These are phyloP conservation scores for Glyptemys insculpta DNA, from an alignment of 2,797 vertebrate species.

Conservation along the genomic window DNA sequence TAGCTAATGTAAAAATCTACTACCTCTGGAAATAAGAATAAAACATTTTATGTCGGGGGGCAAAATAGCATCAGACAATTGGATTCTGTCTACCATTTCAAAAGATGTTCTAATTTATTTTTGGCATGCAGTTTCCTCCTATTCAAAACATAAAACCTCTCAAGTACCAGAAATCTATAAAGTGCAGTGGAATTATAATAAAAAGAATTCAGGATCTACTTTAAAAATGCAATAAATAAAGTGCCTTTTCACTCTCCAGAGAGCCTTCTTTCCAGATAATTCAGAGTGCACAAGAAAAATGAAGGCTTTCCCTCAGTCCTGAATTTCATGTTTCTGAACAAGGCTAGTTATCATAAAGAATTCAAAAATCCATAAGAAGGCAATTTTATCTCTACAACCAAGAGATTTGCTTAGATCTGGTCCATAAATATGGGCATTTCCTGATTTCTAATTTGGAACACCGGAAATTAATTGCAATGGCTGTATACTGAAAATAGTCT, in stretches of 20 bases:
- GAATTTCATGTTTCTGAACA: constrained; percentile 17
- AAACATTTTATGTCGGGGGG: background rate
- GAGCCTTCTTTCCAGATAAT: background rate
- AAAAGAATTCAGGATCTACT: constrained; percentile 11
- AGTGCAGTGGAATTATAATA: background rate
- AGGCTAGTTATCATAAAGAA: background rate
- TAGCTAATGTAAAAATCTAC: background rate
- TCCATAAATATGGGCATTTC: background rate
- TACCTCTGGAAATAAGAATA: constrained; percentile 4
- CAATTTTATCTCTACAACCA: background rate
- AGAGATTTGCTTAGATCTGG: background rate
- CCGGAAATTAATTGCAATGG: background rate
- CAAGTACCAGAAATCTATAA: background rate
- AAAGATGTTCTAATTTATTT: background rate
- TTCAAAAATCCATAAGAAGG: background rate
- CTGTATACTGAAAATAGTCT: background rate
- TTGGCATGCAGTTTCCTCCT: background rate
- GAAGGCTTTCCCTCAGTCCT: background rate
- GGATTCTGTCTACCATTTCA: background rate
- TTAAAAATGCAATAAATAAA: constrained; percentile 20
- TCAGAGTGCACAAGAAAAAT: constrained; percentile 10
- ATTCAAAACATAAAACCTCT: background rate
- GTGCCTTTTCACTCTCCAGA: constrained; percentile 12
- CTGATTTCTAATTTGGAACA: background rate
- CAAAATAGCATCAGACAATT: background rate